A percentile compares a stretch with the other conserved stretches of the same genome.
Evolutionary conservation across 1,140 invertebrate genomes (phyloP).

Genomic region (Macrobrachium rosenbergii): DNA sequence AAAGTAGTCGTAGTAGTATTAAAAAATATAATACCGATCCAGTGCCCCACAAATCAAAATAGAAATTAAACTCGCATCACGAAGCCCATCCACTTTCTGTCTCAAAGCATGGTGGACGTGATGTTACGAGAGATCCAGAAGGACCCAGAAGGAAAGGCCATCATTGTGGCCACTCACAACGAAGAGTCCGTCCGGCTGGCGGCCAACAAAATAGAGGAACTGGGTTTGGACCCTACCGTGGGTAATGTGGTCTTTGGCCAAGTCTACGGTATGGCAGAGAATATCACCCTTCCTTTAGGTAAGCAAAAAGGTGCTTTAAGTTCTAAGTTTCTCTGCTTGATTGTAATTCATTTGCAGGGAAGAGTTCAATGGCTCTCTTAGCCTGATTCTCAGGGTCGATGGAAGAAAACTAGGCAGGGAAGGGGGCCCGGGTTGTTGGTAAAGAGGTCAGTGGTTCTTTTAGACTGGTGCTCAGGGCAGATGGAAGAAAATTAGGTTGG

Average conservation of each 20-base stretch:
- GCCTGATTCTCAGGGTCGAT: too few species aligned
- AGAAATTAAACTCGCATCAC: too few species aligned
- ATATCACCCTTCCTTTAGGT: conserved; percentile 74
- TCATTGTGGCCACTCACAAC: conserved; percentile 71
- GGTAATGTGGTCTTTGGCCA: conserved; percentile 73
- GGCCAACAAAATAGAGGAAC: conserved; percentile 61
- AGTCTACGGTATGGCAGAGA: conserved; percentile 75
- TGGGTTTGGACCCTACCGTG: conserved; percentile 48
- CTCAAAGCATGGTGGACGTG: conserved; percentile 55
- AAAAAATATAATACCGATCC: too few species aligned
- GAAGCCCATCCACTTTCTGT: not conserved
- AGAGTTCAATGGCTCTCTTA: too few species aligned
- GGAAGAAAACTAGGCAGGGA: too few species aligned
- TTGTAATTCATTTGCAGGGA: too few species aligned
- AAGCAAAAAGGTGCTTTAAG: conserved; percentile 58
- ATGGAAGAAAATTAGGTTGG: too few species aligned
- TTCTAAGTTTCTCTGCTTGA: not conserved
- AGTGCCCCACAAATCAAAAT: too few species aligned
- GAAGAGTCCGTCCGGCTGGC: conserved; percentile 69
- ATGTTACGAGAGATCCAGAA: conserved; percentile 48
- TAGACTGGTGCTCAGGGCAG: too few species aligned
- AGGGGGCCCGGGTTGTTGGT: too few species aligned
- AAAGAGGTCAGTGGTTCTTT: too few species aligned
- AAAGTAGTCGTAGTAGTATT: conserved; percentile 16
- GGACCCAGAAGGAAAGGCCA: not conserved